Evolutionary conservation across 2,888 invertebrate species (phyloP).

Genomic region (Coelopa pilipes): DNA sequence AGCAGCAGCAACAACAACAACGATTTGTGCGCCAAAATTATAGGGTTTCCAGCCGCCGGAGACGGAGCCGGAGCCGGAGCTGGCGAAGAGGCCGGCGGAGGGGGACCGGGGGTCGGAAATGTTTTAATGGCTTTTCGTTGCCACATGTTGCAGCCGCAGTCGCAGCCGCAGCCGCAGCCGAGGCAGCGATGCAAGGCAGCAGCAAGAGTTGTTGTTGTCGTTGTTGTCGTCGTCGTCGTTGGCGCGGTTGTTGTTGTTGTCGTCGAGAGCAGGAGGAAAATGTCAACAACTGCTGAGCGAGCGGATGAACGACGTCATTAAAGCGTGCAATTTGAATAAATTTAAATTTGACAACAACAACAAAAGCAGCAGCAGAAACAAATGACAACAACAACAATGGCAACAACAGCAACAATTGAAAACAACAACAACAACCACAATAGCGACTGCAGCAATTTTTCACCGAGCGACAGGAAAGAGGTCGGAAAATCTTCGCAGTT

Average conservation of each 20-base stretch:
- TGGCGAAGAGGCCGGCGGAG: not conserved
- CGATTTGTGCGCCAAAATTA: slow-evolving; percentile 4
- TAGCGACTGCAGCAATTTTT: not conserved
- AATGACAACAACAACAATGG: slow-evolving; percentile 2
- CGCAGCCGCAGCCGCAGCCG: not conserved
- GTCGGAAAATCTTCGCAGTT: too few species aligned
- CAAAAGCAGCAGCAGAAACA: slow-evolving; percentile 9
- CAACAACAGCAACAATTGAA: not conserved
- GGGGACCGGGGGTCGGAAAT: slow-evolving; percentile 1
- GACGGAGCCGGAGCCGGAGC: slow-evolving; percentile 4
- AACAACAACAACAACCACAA: not conserved
- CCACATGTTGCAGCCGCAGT: slow-evolving; percentile 20
- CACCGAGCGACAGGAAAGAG: too few species aligned
- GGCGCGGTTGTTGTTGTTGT: not conserved
- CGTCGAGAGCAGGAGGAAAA: slow-evolving; percentile 31
- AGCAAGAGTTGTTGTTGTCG: slow-evolving; percentile 8
- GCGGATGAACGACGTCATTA: slow-evolving; percentile 52
- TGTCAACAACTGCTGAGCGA: slow-evolving; percentile 43
- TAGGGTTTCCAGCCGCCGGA: not conserved
- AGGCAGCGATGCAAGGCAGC: not conserved
- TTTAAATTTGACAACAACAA: slow-evolving; percentile 33
- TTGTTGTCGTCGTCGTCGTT: not conserved
- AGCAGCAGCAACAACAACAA: slow-evolving; percentile 6
- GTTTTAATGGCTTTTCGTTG: slow-evolving; percentile 20
- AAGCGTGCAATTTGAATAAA: slow-evolving; percentile 47